Percentiles rank a stretch among this genome's conserved stretches.
Conservation (phyloP, 2,797 vertebrate genomes). For the Halcyon chelicuti region DNA sequence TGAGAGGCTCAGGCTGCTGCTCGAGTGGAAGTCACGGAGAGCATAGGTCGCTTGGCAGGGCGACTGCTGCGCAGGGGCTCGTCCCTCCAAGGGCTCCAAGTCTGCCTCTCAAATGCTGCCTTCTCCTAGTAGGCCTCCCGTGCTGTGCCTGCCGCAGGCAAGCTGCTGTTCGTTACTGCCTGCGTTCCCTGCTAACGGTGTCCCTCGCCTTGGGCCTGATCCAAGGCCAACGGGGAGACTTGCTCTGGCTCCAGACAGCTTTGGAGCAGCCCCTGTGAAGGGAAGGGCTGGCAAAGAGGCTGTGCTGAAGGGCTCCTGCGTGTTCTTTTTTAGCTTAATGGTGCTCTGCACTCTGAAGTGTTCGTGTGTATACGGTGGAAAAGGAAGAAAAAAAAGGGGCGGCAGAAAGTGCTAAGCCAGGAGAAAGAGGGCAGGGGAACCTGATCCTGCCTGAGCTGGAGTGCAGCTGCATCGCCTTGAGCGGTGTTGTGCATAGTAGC, state of each 20-base stretch:
- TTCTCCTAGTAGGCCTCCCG: neutral
- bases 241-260: neutral
- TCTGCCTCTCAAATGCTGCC: neutral
- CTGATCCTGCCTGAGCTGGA: slow-evolving; percentile 64
- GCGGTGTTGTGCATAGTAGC: slow-evolving; percentile 49
- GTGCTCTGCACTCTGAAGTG: neutral
- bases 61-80: fast-evolving
- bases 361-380: neutral
- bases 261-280: neutral
- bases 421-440: slow-evolving; percentile 68
- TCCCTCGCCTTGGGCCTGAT: neutral
- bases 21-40: neutral
- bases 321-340: neutral
- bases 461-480: slow-evolving; percentile 70
- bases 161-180: neutral
- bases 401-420: slow-evolving; percentile 35
- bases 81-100: neutral
- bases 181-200: neutral
- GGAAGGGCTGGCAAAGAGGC: neutral
- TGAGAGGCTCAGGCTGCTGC: neutral
- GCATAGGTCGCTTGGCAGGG: neutral
- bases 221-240: neutral
- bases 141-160: neutral
- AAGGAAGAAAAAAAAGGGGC: neutral
- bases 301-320: fast-evolving